phyloP scores from a whole-genome alignment of 1,140 invertebrate species.

The Scaptomyza pallida region DNA sequence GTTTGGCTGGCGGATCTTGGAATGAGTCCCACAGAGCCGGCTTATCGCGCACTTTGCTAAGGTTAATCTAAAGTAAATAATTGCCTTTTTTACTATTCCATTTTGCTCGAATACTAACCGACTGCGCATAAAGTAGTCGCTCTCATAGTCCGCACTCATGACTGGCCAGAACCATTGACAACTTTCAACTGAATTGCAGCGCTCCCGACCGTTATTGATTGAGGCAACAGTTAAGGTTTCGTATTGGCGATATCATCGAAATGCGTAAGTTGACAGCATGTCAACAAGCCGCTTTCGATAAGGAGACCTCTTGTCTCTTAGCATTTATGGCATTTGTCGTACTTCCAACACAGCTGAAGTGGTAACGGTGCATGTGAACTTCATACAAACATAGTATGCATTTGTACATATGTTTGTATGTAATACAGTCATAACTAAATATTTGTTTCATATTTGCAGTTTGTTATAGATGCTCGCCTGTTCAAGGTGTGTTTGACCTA shows the following conservation, averaged over 20 bases:
- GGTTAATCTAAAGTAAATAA: background rate
- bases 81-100: background rate
- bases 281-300: conserved; percentile 42
- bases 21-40: conserved; percentile 73
- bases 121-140: conserved; percentile 48
- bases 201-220: conserved; percentile 17
- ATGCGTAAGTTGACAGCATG: conserved; percentile 53
- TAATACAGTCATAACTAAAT: background rate
- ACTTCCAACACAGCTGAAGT: background rate
- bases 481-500: background rate
- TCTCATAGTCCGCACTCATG: conserved; percentile 69
- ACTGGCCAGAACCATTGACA: conserved; percentile 30
- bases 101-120: conserved; percentile 45
- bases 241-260: conserved; percentile 29
- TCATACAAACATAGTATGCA: too few relatives aligned
- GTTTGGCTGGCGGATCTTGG: conserved; percentile 92
- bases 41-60: conserved; percentile 58
- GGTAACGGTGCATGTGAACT: conserved; percentile 9
- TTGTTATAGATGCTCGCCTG: background rate
- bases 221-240: conserved; percentile 21
- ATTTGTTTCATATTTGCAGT: background rate
- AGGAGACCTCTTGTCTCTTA: conserved; percentile 21
- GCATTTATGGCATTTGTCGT: conserved; percentile 17
- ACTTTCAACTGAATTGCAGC: conserved; percentile 52
- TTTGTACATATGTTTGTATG: background rate